Evolutionary conservation across 2,888 invertebrate species (phyloP).

Genomic region (Limnephilus marmoratus): DNA sequence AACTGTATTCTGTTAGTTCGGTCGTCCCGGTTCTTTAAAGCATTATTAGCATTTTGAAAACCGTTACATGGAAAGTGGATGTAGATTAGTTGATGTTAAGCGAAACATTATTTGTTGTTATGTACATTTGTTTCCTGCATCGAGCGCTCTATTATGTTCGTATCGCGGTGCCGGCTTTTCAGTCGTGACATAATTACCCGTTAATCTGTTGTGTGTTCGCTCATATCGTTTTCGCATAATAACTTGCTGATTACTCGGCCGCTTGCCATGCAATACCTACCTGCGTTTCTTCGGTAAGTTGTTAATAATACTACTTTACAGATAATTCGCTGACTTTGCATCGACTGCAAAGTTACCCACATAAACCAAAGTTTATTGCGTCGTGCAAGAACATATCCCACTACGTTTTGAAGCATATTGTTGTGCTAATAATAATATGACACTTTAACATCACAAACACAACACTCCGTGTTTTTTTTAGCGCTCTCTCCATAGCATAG

Average conservation of each 20-base stretch:
- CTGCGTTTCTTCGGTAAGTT: not conserved
- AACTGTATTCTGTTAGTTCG: not conserved
- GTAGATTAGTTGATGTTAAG: slow-evolving; percentile 25
- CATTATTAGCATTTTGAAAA: slow-evolving; percentile 3
- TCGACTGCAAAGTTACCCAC: not conserved
- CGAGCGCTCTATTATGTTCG: not conserved
- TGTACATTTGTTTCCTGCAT: slow-evolving; percentile 32
- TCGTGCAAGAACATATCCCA: not conserved
- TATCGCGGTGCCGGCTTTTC: slow-evolving; percentile 8
- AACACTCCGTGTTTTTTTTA: not conserved
- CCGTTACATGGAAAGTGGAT: slow-evolving; percentile 8
- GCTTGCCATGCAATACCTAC: not conserved
- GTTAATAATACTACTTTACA: not conserved
- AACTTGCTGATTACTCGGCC: not conserved
- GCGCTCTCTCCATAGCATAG: not conserved
- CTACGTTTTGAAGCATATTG: not conserved
- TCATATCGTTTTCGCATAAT: not conserved
- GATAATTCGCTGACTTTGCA: not conserved
- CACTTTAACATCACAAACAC: slow-evolving; percentile 12
- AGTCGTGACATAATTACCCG: slow-evolving; percentile 8
- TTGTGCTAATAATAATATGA: not conserved
- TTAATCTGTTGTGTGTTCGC: not conserved
- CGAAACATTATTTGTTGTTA: not conserved
- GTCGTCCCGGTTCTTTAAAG: not conserved
- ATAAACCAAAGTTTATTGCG: not conserved